Evolutionary conservation across 2,797 vertebrate species (phyloP).

Genomic region (Masticophis lateralis): DNA sequence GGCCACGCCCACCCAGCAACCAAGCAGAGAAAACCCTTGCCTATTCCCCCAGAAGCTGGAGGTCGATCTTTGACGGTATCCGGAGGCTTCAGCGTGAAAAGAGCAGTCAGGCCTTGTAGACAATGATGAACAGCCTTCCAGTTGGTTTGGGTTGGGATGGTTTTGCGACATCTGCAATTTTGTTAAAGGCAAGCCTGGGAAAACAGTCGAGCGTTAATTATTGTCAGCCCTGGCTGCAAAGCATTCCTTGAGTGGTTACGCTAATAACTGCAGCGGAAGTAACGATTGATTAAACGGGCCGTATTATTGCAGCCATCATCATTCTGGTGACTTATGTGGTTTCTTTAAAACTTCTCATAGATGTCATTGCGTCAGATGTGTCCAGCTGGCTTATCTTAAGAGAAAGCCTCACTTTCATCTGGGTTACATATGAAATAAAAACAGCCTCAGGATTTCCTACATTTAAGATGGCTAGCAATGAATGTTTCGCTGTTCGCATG

Average conservation of each 20-base stretch:
- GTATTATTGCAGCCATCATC: background rate
- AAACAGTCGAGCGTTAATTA: accelerated
- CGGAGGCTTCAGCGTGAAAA: background rate
- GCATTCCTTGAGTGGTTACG: background rate
- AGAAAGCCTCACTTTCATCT: background rate
- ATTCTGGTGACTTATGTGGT: background rate
- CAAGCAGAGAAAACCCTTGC: no score
- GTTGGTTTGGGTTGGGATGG: background rate
- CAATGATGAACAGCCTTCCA: background rate
- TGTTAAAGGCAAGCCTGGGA: background rate
- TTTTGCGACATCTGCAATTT: background rate
- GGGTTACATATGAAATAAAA: constrained; percentile 1
- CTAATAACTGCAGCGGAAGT: background rate
- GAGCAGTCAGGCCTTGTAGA: background rate
- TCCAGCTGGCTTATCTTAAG: constrained; percentile 23
- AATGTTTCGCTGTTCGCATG: constrained; percentile 43
- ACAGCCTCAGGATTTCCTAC: constrained; percentile 43
- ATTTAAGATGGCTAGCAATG: constrained; percentile 48
- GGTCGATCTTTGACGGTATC: background rate
- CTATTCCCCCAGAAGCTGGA: background rate
- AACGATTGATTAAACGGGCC: background rate
- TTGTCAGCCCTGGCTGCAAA: background rate
- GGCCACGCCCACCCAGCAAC: no score
- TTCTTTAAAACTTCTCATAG: background rate
- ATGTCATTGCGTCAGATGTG: background rate